phyloP scores from a whole-genome alignment of 2,888 invertebrate species.

The Craniophora ligustri region DNA sequence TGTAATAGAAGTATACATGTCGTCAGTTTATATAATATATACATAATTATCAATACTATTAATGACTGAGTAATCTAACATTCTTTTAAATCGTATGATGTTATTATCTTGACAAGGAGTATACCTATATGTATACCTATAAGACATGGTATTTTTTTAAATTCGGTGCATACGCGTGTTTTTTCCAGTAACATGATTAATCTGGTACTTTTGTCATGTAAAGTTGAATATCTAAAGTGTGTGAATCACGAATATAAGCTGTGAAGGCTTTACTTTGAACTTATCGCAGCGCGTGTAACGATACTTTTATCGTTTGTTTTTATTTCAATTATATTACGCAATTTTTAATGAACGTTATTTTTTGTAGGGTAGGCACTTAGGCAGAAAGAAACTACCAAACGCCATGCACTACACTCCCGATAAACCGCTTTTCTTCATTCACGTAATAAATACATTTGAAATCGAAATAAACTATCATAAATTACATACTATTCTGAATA shows the following conservation, averaged over 20 bases:
- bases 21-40: too few species aligned
- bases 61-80: background rate
- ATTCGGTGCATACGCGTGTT: constrained; percentile 12
- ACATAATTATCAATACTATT: too few species aligned
- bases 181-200: constrained; percentile 16
- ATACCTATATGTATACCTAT: too few species aligned
- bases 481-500: too few species aligned
- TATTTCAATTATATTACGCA: background rate
- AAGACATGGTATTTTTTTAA: constrained; percentile 9
- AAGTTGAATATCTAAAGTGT: constrained; percentile 24
- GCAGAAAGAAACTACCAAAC: too few species aligned
- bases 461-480: too few species aligned
- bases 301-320: constrained; percentile 3
- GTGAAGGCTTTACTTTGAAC: constrained; percentile 35
- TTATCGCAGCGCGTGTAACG: constrained; percentile 31
- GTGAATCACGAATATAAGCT: constrained; percentile 34
- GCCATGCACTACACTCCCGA: too few species aligned
- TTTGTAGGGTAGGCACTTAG: too few species aligned
- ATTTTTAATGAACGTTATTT: background rate
- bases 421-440: too few species aligned
- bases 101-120: constrained; percentile 15
- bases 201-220: constrained; percentile 17
- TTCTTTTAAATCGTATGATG: constrained; percentile 7
- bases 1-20: too few species aligned
- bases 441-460: too few species aligned